Percentiles rank a stretch among this genome's conserved stretches.
These are phyloP conservation scores for Tretioscincus oriximinensis DNA, from an alignment of 2,113 vertebrate genomes.

Conservation along the genomic window DNA sequence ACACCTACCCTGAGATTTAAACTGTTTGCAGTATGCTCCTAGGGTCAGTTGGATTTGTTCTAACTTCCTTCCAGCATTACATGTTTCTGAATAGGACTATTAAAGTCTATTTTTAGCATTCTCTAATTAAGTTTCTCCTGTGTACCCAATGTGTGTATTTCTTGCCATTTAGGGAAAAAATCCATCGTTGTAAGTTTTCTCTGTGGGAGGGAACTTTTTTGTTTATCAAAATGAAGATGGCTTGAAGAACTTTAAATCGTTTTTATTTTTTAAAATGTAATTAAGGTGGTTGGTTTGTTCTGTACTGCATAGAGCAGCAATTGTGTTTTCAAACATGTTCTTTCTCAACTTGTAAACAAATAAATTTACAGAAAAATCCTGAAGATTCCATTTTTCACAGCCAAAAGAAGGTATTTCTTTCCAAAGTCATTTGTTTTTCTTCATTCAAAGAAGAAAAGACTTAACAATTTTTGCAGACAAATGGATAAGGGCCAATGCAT, in stretches of 20 bases:
- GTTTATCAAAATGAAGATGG: neutral
- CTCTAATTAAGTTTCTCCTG: neutral
- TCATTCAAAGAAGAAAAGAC: neutral
- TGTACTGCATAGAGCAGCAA: neutral
- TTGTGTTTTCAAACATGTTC: neutral
- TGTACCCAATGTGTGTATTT: neutral
- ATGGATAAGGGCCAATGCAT: slow-evolving; percentile 5
- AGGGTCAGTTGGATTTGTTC: neutral
- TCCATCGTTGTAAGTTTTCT: too few species aligned
- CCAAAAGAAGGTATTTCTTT: neutral
- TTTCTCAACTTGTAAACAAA: neutral
- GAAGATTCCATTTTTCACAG: neutral
- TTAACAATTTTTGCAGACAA: slow-evolving; percentile 1
- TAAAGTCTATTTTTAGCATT: neutral
- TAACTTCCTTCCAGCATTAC: neutral
- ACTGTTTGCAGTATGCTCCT: neutral
- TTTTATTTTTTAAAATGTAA: neutral
- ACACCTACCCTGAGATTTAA: neutral
- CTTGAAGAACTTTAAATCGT: neutral
- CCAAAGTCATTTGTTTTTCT: neutral
- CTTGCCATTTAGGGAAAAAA: neutral
- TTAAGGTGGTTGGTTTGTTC: neutral
- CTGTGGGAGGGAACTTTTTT: neutral
- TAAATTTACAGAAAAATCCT: neutral
- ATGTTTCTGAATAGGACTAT: neutral